These are phyloP conservation scores for cattle (Bos taurus) DNA, from an alignment of 2,113 vertebrate genomes.

Conservation along the genomic window DNA sequence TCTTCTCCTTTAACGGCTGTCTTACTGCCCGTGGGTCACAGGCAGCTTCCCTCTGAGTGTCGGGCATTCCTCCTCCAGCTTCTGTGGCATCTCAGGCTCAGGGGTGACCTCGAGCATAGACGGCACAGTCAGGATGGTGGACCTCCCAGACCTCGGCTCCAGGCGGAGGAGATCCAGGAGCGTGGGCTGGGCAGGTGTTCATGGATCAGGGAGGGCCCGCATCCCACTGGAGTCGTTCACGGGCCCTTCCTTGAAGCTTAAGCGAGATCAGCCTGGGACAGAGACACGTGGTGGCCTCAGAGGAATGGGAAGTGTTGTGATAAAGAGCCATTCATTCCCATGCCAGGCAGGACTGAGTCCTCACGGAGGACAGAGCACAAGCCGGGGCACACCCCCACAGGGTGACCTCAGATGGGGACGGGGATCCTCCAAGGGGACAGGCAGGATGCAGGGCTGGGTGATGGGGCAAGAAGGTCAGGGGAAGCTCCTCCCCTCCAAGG, in stretches of 20 bases:
- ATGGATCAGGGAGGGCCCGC: rapidly evolving
- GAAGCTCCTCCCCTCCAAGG: neutral
- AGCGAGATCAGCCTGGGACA: neutral
- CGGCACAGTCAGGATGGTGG: neutral
- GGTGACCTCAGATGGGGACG: rapidly evolving
- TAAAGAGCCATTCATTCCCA: neutral
- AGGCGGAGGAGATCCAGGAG: neutral
- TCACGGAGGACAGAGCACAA: rapidly evolving
- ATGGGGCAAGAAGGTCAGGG: neutral
- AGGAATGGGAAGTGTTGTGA: neutral
- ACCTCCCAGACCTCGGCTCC: neutral
- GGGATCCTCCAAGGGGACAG: too few species aligned
- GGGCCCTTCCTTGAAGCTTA: neutral
- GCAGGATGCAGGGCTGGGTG: rapidly evolving
- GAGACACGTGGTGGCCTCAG: neutral
- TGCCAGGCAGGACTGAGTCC: neutral
- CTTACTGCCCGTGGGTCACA: neutral
- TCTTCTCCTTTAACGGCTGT: neutral
- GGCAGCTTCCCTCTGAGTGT: neutral
- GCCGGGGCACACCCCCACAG: rapidly evolving
- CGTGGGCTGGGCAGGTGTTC: neutral
- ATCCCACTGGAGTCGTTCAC: too few species aligned
- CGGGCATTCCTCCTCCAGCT: neutral
- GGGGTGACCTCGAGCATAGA: neutral
- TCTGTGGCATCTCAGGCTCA: neutral